Conservation (phyloP, 2,797 vertebrate species). For the Echeneis naucrates region DNA sequence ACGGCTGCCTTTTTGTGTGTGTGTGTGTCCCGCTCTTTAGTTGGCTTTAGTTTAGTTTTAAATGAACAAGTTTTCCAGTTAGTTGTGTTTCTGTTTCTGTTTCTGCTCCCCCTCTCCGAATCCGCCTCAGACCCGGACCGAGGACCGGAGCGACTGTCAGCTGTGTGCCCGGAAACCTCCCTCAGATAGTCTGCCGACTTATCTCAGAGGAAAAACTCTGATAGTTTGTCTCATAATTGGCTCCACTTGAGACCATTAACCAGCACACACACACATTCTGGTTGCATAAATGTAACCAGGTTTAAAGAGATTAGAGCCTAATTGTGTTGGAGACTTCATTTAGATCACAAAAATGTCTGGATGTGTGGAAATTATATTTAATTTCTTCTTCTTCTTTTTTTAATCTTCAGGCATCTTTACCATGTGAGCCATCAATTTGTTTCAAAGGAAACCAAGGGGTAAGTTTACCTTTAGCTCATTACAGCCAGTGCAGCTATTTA, state of each 20-base stretch:
- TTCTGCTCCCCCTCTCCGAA: too few species aligned
- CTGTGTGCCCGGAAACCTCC: conserved; percentile 56
- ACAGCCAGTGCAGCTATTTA: neutral
- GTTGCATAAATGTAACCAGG: conserved; percentile 32
- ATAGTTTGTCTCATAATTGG: conserved; percentile 50
- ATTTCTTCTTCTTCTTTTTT: conserved; percentile 3
- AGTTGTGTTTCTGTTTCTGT: conserved; percentile 4
- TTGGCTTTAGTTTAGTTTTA: too few species aligned
- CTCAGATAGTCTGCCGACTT: too few species aligned
- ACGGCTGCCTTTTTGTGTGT: too few species aligned
- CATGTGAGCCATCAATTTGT: conserved; percentile 79
- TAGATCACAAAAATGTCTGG: neutral
- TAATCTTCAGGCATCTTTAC: conserved; percentile 68
- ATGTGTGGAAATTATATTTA: neutral
- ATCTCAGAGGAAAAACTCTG: too few species aligned
- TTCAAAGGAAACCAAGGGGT: conserved; percentile 89
- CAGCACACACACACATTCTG: conserved; percentile 11
- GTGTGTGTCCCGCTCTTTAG: too few species aligned
- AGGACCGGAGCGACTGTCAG: conserved; percentile 54
- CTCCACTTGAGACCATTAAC: conserved; percentile 28
- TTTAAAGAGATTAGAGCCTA: conserved; percentile 14
- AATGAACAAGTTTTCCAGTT: conserved; percentile 40
- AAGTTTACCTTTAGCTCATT: conserved; percentile 48
- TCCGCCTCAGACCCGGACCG: conserved; percentile 36
- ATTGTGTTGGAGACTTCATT: conserved; percentile 24